Percentiles rank a stretch among this genome's conserved stretches.
Evolutionary conservation across 23 tunicate species (phyloP).

Genomic region (Ascidia mentula): DNA sequence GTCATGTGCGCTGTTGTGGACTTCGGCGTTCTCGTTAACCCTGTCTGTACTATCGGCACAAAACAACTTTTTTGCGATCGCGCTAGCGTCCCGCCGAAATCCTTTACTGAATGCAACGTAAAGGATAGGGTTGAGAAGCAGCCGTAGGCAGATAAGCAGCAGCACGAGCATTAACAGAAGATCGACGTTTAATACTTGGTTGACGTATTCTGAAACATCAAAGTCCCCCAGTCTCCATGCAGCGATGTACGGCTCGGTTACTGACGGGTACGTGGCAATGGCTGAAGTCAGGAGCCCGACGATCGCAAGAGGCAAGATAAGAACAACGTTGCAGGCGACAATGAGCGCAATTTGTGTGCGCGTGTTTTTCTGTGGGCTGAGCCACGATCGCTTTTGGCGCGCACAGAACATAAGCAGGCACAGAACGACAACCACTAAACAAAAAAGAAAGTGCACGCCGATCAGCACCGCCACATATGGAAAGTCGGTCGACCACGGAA

Average conservation of each 20-base stretch:
- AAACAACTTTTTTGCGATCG: conserved; percentile 8
- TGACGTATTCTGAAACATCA: not conserved
- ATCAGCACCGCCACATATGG: conserved; percentile 52
- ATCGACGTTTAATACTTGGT: conserved; percentile 43
- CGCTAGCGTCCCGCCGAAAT: conserved; percentile 36
- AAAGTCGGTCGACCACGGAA: conserved; percentile 87
- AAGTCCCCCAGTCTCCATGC: not conserved
- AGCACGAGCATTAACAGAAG: conserved; percentile 50
- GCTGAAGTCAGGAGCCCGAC: conserved; percentile 63
- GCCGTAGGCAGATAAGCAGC: conserved; percentile 51
- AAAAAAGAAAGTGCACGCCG: conserved; percentile 32
- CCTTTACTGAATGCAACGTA: conserved; percentile 56
- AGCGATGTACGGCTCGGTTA: conserved; percentile 26
- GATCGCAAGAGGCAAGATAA: conserved; percentile 64
- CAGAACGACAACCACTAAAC: conserved; percentile 36
- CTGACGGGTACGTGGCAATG: conserved; percentile 42
- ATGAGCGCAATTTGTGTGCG: conserved; percentile 58
- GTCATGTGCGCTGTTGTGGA: not conserved
- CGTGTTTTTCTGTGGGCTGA: conserved; percentile 55
- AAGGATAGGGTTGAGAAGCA: conserved; percentile 58
- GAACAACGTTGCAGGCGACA: conserved; percentile 49
- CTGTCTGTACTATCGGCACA: conserved; percentile 15
- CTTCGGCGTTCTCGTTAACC: conserved; percentile 19
- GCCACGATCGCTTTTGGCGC: conserved; percentile 55
- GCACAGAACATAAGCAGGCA: conserved; percentile 72